Conservation (phyloP, 2,797 vertebrate genomes). For the Karalla daura region DNA sequence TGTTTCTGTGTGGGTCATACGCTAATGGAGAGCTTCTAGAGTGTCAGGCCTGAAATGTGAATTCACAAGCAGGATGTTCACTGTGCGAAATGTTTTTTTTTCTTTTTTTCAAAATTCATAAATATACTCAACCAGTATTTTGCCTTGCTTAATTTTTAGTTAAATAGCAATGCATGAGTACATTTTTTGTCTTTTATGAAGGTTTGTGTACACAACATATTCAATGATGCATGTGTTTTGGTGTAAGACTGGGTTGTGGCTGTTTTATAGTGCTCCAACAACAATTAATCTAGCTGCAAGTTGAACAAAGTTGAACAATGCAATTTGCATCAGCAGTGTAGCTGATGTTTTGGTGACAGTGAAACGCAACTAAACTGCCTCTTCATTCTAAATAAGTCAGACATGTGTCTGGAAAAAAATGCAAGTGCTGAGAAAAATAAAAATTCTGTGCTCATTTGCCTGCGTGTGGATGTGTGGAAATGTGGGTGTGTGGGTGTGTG, state of each 20-base stretch:
- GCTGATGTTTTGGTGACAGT: slow-evolving; percentile 31
- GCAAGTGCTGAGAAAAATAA: background rate
- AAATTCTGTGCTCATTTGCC: slow-evolving; percentile 24
- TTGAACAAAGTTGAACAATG: slow-evolving; percentile 40
- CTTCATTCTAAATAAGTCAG: slow-evolving; percentile 9
- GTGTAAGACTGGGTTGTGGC: background rate
- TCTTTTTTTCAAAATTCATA: slow-evolving; percentile 12
- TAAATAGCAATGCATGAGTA: background rate
- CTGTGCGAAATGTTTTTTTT: slow-evolving; percentile 8
- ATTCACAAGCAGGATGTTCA: background rate
- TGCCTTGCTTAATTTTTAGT: too few species aligned
- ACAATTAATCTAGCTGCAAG: slow-evolving; percentile 23
- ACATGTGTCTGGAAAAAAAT: slow-evolving; percentile 31
- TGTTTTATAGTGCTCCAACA: slow-evolving; percentile 27
- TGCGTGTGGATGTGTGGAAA: slow-evolving; percentile 1
- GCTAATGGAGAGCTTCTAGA: slow-evolving; percentile 26
- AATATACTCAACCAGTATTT: too few species aligned
- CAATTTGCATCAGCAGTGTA: slow-evolving; percentile 24
- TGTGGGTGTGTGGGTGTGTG: slow-evolving; percentile 3
- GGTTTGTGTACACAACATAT: background rate
- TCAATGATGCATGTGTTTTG: background rate
- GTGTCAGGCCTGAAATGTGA: slow-evolving; percentile 1
- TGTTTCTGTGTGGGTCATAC: slow-evolving; percentile 25
- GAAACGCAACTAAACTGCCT: slow-evolving; percentile 28
- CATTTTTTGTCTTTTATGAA: background rate